Percentiles rank a stretch among this genome's conserved stretches.
Conservation (phyloP, 2,113 vertebrate species). For the western clawed frog (Xenopus tropicalis) region UCB_Xtro_10.0 CM004447.2:118002001-118002500, state of each 20-base stretch:
- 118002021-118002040: no score
- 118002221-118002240: background rate
- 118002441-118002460: slow-evolving; percentile 13
- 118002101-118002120: no score
- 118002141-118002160: no score
- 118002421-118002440: background rate
- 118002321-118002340: slow-evolving; percentile 21
- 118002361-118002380: slow-evolving; percentile 25
- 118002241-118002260: slow-evolving; percentile 3
- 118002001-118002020: no score
- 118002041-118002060: no score
- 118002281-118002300: background rate
- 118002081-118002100: no score
- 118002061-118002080: no score
- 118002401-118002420: no score
- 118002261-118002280: background rate
- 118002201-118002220: no score
- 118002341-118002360: slow-evolving; percentile 20
- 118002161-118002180: no score
- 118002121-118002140: no score
- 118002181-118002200: no score
- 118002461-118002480: slow-evolving; percentile 36
- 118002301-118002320: background rate
- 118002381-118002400: background rate
- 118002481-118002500: slow-evolving; percentile 22